Evolutionary conservation across 2,113 vertebrate genomes (phyloP).

Genomic region (Eupsittula cactorum): DNA sequence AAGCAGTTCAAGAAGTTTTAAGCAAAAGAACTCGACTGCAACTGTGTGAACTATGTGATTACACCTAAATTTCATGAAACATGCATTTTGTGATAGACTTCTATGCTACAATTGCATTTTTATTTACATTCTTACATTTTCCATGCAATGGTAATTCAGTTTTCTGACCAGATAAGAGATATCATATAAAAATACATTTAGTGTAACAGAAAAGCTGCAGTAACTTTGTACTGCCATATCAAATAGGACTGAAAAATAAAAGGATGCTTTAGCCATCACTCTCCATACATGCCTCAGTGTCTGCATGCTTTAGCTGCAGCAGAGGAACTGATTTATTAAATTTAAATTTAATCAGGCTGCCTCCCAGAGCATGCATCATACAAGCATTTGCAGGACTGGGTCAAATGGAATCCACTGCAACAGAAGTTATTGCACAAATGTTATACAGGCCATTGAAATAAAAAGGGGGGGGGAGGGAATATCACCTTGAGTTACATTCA

Average conservation of each 20-base stretch:
- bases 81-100: background rate
- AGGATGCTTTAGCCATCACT: background rate
- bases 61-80: background rate
- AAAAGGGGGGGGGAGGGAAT: accelerated
- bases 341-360: background rate
- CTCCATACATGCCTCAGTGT: background rate
- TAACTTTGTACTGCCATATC: background rate
- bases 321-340: background rate
- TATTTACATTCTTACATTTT: background rate
- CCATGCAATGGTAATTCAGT: background rate
- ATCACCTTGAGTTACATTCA: background rate
- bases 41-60: background rate
- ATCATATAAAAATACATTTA: background rate
- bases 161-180: background rate
- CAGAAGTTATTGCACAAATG: background rate
- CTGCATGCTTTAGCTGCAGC: background rate
- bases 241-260: background rate
- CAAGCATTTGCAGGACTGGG: background rate
- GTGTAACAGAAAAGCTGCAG: background rate
- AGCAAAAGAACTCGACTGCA: background rate
- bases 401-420: background rate
- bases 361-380: background rate
- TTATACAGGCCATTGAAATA: background rate
- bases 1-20: background rate
- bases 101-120: background rate